A percentile compares a stretch with the other conserved stretches of the same genome.
Evolutionary conservation across 2,797 vertebrate species (phyloP).

Genomic region (Argentina silus): DNA sequence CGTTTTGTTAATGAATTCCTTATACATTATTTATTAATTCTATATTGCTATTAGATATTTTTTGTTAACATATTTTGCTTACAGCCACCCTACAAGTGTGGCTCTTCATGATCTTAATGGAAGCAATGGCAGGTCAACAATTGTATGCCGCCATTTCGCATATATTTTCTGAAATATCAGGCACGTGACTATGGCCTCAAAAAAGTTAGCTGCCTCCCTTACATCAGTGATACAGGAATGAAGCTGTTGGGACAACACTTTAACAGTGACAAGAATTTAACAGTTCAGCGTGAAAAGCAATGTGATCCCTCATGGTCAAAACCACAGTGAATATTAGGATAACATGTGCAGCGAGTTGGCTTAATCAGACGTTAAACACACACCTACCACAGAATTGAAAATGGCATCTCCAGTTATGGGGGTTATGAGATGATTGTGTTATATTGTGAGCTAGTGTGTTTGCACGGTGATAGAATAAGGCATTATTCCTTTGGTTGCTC

Average conservation of each 20-base stretch:
- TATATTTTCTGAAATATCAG: conserved; percentile 60
- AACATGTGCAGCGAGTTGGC: too few relatives aligned
- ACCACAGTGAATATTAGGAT: too few relatives aligned
- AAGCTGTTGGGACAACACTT: neutral
- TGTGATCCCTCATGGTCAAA: too few relatives aligned
- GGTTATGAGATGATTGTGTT: too few relatives aligned
- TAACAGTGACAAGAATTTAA: neutral
- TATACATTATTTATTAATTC: conserved; percentile 57
- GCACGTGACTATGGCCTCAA: conserved; percentile 33
- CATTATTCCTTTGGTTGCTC: neutral
- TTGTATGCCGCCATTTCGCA: conserved; percentile 52
- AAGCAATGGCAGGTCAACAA: conserved; percentile 42
- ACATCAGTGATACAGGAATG: neutral
- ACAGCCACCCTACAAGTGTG: conserved; percentile 31
- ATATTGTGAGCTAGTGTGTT: too few relatives aligned
- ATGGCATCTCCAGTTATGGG: too few relatives aligned
- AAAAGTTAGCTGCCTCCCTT: conserved; percentile 35
- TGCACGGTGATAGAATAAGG: neutral
- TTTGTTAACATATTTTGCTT: conserved; percentile 57
- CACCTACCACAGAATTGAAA: too few relatives aligned
- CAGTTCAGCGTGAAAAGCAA: neutral
- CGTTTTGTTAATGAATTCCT: conserved; percentile 67
- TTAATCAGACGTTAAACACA: too few relatives aligned
- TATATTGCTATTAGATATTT: conserved; percentile 53
- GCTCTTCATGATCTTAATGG: conserved; percentile 67